Base-by-base conservation (phyloP, 2,797 vertebrate genomes). In the Melanotaenia parkinsoni region DNA sequence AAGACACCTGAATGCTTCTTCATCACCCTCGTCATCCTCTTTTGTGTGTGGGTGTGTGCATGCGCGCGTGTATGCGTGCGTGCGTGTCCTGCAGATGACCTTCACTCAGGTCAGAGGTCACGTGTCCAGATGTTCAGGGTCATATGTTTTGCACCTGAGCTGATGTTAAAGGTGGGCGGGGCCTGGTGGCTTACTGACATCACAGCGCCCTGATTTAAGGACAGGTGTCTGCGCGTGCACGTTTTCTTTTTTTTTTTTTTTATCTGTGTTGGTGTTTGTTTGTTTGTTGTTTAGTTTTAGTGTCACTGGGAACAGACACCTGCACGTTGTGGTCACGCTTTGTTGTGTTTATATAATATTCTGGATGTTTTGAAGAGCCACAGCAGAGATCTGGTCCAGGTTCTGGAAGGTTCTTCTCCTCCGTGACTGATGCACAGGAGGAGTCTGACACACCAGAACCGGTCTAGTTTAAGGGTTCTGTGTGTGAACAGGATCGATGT, bases 101-200 rank as follows among this genome's bases (percentile, higher is more conserved):
- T 89, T 88, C 84, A 74, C 11, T 64, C 16, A 74, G 66, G 78
- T 83, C 75, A 59, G 57, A 72, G 77, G 68, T 82, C 80, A 74
- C 63, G 62, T 76, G 66, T 53, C 38, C 72, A 72, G 54, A 24
- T 71, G 50, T 47, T 20, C 1, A n/a, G 5, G 16, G 51, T 20
- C 7, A 4, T 13, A 12, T 24, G 0, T 26, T 24, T 10, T 13
- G 35, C 54, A 67, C 57, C 60, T 67, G 62, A 45, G 33, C 11
- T 37, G 32, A 65, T 54, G 37, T 1, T 22, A 53, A 6, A 59
- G 28, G 66, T 62, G 72, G 69, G 72, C 54, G 43, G 70, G 7
- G 67, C 43, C 47, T 57, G 35, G 28, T 5, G 11, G 35, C 12
- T 13, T 12, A 16, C 50, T 50, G 43, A 56, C 10, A 20, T 64